Evolutionary conservation across 2,113 vertebrate genomes (phyloP).

Genomic region (Hemibagrus wyckioides): DNA sequence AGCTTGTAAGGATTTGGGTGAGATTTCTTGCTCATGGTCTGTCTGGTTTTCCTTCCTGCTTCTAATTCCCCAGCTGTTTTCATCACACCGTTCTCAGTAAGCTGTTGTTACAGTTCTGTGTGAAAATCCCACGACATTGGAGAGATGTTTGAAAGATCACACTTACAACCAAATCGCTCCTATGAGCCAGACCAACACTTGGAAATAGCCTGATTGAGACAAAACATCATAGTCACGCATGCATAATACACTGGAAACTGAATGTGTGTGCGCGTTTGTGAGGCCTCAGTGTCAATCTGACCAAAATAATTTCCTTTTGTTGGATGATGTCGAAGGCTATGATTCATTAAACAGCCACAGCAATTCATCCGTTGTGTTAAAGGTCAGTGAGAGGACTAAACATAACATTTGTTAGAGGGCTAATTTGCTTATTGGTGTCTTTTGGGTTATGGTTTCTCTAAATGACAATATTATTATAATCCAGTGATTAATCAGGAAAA

Average conservation of each 20-base stretch:
- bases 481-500: conserved; percentile 12
- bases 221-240: background rate
- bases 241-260: background rate
- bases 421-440: background rate
- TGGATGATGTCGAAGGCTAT: background rate
- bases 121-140: background rate
- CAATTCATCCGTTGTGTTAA: background rate
- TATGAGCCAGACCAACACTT: background rate
- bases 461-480: conserved; percentile 3
- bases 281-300: background rate
- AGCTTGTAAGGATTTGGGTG: background rate
- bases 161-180: background rate
- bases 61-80: background rate
- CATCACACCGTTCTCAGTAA: background rate
- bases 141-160: background rate
- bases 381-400: background rate
- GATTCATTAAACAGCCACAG: conserved; percentile 3
- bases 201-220: background rate
- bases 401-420: background rate
- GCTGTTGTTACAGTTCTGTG: background rate
- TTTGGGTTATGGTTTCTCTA: background rate
- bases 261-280: background rate
- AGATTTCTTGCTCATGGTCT: background rate
- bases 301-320: conserved; percentile 2
- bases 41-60: background rate